A percentile compares a stretch with the other conserved stretches of the same genome.
These are phyloP conservation scores for Drosophila dives DNA, from an alignment of 2,888 invertebrate genomes.

Conservation along the genomic window DNA sequence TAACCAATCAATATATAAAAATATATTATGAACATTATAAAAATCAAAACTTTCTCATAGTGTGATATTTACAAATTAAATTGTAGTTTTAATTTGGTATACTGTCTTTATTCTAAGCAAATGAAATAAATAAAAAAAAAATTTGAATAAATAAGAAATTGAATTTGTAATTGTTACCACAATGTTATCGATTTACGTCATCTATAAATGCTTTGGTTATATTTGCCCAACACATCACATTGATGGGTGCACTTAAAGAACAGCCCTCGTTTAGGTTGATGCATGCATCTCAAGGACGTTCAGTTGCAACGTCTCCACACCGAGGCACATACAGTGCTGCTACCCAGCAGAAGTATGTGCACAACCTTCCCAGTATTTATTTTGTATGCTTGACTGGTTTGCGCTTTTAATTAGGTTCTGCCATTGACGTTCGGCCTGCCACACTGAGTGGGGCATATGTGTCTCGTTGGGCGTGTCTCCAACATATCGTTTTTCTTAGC, in stretches of 20 bases:
- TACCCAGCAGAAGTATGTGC: constrained; percentile 29
- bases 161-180: background rate
- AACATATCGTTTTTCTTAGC: constrained; percentile 20
- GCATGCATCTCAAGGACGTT: constrained; percentile 53
- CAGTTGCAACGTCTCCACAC: constrained; percentile 31
- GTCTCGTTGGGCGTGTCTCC: constrained; percentile 40
- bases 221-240: background rate
- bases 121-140: background rate
- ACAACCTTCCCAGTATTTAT: constrained; percentile 28
- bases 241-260: background rate
- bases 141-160: background rate
- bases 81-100: background rate
- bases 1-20: background rate
- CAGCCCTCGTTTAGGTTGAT: constrained; percentile 27
- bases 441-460: constrained; percentile 39
- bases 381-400: constrained; percentile 28
- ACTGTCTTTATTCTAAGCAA: background rate
- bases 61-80: background rate
- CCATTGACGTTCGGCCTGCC: constrained; percentile 18
- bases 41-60: background rate
- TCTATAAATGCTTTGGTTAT: background rate
- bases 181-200: background rate
- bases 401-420: constrained; percentile 60
- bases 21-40: background rate
- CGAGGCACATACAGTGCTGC: background rate